Base-by-base conservation (phyloP, 2,113 vertebrate genomes). In the Petromus typicus region DNA sequence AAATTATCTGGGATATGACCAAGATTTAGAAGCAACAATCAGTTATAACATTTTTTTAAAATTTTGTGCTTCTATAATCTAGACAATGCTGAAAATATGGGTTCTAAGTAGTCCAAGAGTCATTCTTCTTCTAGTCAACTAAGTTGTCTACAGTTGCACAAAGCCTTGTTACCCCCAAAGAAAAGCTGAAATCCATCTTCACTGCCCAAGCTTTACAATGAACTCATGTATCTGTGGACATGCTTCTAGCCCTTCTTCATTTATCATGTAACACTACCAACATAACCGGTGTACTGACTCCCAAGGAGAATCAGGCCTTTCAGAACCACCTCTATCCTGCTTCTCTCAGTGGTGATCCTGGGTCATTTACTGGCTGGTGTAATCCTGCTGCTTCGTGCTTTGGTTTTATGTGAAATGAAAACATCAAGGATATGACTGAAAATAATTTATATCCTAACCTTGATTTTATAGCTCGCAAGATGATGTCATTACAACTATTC, bases 331-430 rank as follows among this genome's bases (percentile, higher is more conserved):
- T 37, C 48, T 17, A 61, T 30, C 76, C 48, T 91, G 34, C 18
- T 82, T 85, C 63, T 81, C 67, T 96, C 66, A 75, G 61, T 13
- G 75, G 37, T 84, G 51, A 75, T 2, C 57, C 37, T 71, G 51
- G n/a, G 83, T 18, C 27, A 37, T 86, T n/a, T 87, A 43, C 10
- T 87, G 37, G 25, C 3, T 54, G 87, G 16, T 84, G 51, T 66
- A 20, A 71, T 64, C 59, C 61, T 94, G 11, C 34, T 57, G 9
- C 54, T 59, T 4, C 32, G 23, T 79, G 40, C 43, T 57, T 93
- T 54, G 8, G 4, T 78, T 93, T 66, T 78, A 88, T 86, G 54
- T 86, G 14, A 91, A 93, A 81, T 89, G 83, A 64, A 82, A 93
- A 78, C 25, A 89, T 64, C 14, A 82, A 84, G 2, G 40, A 22